Percentiles rank a stretch among this genome's conserved stretches.
These are phyloP conservation scores for Polymixis lichenea DNA, from an alignment of 2,888 invertebrate species.

Conservation along the genomic window DNA sequence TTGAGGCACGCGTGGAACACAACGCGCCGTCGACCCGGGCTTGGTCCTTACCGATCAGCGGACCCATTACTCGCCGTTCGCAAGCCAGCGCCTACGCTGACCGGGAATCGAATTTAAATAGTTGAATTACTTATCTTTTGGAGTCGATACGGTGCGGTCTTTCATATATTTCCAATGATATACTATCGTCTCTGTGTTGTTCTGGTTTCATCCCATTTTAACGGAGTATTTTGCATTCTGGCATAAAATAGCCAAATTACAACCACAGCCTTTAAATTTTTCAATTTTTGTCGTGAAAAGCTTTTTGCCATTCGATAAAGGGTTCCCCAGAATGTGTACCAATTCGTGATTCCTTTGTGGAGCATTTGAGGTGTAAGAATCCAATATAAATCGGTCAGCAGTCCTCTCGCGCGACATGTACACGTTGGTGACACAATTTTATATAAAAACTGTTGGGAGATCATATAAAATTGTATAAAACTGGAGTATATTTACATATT, in stretches of 20 bases:
- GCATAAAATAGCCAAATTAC: not conserved
- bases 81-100: no score
- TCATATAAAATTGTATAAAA: constrained; percentile 49
- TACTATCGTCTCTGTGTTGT: constrained; percentile 3
- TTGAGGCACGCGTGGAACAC: no score
- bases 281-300: constrained; percentile 68
- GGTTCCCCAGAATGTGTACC: constrained; percentile 67
- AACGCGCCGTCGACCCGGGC: no score
- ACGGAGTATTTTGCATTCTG: not conserved
- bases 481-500: constrained; percentile 24
- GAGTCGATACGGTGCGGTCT: not conserved
- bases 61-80: no score
- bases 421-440: constrained; percentile 58
- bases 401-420: constrained; percentile 60
- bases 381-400: constrained; percentile 76
- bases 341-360: constrained; percentile 74
- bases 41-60: no score
- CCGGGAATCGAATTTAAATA: no score
- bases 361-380: constrained; percentile 77
- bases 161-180: not conserved
- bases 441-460: constrained; percentile 62
- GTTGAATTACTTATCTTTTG: not conserved
- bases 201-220: not conserved
- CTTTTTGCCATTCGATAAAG: constrained; percentile 59
- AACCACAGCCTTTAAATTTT: constrained; percentile 59